These are phyloP conservation scores for Rhynchonycteris naso DNA, from an alignment of 2,797 vertebrate genomes.

Conservation along the genomic window DNA sequence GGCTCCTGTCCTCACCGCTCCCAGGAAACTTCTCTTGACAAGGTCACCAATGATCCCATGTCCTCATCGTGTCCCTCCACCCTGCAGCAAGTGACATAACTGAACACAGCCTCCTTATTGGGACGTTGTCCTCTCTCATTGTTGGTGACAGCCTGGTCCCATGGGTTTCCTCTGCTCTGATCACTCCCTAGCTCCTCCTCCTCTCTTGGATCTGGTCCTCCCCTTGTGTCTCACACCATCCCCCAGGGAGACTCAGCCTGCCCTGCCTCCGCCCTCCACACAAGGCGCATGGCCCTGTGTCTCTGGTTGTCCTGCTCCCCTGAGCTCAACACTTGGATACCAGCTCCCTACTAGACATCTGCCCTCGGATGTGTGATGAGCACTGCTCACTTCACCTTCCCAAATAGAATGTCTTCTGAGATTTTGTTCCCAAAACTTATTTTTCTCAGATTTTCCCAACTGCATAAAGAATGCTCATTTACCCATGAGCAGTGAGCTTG, in stretches of 20 bases:
- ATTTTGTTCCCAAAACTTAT: background rate
- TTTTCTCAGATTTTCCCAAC: background rate
- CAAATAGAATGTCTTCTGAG: background rate
- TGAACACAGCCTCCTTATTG: background rate
- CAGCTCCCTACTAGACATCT: background rate
- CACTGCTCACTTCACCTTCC: background rate
- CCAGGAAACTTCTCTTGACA: background rate
- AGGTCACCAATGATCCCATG: background rate
- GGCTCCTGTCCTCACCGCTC: background rate
- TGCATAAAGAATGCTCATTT: background rate
- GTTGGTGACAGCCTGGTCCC: background rate
- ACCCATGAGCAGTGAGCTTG: background rate
- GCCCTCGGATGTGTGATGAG: accelerated
- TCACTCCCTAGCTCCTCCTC: background rate
- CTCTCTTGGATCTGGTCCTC: background rate
- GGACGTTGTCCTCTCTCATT: too few relatives aligned
- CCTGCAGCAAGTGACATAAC: background rate
- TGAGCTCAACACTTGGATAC: too few relatives aligned
- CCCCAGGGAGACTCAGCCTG: background rate
- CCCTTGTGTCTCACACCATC: background rate
- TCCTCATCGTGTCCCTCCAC: background rate
- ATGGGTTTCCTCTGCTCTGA: background rate
- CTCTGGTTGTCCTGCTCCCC: background rate
- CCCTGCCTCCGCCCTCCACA: accelerated
- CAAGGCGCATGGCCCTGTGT: background rate